Percentiles rank a stretch among this genome's conserved stretches.
These are phyloP conservation scores for Meghimatium bilineatum DNA, from an alignment of 2,888 invertebrate species.

Conservation along the genomic window DNA sequence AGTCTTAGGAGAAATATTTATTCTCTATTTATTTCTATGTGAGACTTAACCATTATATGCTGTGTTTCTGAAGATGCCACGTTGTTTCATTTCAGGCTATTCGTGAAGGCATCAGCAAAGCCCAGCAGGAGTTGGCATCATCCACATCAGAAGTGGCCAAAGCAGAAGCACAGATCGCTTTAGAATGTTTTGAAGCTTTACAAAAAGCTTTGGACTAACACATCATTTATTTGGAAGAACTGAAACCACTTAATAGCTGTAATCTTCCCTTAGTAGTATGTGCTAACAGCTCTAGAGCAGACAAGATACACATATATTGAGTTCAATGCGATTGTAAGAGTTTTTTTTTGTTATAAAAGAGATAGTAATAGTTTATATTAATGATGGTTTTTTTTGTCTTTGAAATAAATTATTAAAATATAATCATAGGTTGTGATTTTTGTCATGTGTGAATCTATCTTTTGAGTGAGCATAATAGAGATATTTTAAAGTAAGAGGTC, in stretches of 20 bases:
- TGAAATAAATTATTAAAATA: not conserved
- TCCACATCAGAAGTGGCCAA: slow-evolving; percentile 88
- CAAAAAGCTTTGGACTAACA: slow-evolving; percentile 83
- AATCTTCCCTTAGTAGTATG: not conserved
- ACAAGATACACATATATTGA: not conserved
- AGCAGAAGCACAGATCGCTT: slow-evolving; percentile 93
- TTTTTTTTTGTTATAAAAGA: not conserved
- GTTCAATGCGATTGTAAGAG: not conserved
- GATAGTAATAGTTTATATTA: too few species aligned
- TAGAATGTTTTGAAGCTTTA: slow-evolving; percentile 96
- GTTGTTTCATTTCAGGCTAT: slow-evolving; percentile 81
- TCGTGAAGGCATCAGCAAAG: slow-evolving; percentile 88
- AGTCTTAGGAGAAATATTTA: too few species aligned
- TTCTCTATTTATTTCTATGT: too few species aligned
- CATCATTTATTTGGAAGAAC: not conserved
- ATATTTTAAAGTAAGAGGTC: too few species aligned
- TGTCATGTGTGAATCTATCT: too few species aligned
- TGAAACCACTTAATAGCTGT: not conserved
- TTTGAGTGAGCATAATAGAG: too few species aligned
- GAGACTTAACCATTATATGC: too few species aligned
- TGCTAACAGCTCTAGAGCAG: not conserved
- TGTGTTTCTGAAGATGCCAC: not conserved
- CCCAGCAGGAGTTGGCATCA: slow-evolving; percentile 88
- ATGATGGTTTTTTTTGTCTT: not conserved
- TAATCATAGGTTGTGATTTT: too few species aligned